Evolutionary conservation across 2,888 invertebrate genomes (phyloP).

Genomic region (Erebia aethiops): DNA sequence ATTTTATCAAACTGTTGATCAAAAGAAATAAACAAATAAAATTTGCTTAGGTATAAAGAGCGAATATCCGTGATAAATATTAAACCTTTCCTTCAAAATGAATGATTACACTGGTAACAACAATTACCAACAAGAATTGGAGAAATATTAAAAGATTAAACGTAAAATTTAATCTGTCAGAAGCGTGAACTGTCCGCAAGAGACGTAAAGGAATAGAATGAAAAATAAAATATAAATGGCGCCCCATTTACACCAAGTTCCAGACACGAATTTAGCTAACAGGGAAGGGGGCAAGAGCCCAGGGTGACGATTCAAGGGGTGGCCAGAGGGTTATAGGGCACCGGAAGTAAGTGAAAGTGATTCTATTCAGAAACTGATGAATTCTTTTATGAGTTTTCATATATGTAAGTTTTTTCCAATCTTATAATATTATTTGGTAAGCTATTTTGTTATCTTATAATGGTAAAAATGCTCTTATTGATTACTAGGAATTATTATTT

Average conservation of each 20-base stretch:
- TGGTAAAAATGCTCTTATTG: no score
- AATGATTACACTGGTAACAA: conserved; percentile 11
- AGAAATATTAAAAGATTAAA: conserved; percentile 32
- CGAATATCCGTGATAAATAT: background rate
- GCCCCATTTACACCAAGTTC: conserved; percentile 30
- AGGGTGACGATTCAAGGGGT: background rate
- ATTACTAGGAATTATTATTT: no score
- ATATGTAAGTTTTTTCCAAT: no score
- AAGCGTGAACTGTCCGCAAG: conserved; percentile 27
- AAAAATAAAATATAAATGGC: conserved; percentile 30
- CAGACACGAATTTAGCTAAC: background rate
- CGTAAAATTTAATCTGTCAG: conserved; percentile 30
- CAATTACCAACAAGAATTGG: conserved; percentile 20
- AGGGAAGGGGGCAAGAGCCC: background rate
- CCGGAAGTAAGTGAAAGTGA: background rate
- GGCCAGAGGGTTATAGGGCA: background rate
- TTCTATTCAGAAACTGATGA: background rate
- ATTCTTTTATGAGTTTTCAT: no score
- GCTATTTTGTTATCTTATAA: no score
- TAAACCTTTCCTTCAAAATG: background rate
- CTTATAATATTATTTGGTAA: no score
- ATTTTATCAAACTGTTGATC: no score
- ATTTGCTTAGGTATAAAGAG: no score
- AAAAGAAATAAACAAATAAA: no score
- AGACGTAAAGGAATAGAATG: conserved; percentile 21